Percentiles rank a stretch among this genome's conserved stretches.
These are phyloP conservation scores for Drosophila fulvimacula DNA, from an alignment of 2,888 invertebrate genomes.

Conservation along the genomic window DNA sequence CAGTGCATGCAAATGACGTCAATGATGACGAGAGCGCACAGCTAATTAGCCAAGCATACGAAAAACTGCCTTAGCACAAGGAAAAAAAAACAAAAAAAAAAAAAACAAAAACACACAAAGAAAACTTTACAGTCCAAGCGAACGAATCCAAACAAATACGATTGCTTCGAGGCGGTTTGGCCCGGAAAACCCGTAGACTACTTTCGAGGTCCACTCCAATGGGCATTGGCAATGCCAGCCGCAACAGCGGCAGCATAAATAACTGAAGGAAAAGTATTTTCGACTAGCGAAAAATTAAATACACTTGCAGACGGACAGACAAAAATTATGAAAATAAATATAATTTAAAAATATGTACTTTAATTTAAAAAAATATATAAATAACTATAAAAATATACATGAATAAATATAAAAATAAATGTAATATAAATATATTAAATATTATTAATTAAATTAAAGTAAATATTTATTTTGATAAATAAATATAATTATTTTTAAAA, in stretches of 20 bases:
- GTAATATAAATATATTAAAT: too few relatives aligned
- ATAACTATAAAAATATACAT: neutral
- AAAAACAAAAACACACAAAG: constrained; percentile 1
- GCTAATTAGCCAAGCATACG: constrained; percentile 55
- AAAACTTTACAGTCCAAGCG: constrained; percentile 35
- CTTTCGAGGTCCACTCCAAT: constrained; percentile 21
- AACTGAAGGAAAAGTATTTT: neutral
- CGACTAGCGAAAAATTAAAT: neutral
- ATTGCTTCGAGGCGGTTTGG: constrained; percentile 1
- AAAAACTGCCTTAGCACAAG: neutral
- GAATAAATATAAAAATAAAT: too few relatives aligned
- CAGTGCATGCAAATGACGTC: constrained; percentile 68
- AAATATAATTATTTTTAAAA: too few relatives aligned
- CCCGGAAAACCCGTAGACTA: constrained; percentile 14
- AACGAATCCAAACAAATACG: constrained; percentile 20
- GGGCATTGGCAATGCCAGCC: neutral
- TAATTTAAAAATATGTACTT: too few relatives aligned
- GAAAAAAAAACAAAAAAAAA: neutral
- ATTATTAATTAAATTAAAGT: too few relatives aligned
- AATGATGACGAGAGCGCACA: constrained; percentile 37
- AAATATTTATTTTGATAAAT: too few relatives aligned
- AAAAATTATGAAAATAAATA: too few relatives aligned
- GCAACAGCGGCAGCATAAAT: neutral
- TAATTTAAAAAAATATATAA: neutral
- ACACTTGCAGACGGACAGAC: neutral